Evolutionary conservation across 2,888 invertebrate species (phyloP), one percentile per base, ranked within the genome.

Genomic region (Acleris literana): DNA sequence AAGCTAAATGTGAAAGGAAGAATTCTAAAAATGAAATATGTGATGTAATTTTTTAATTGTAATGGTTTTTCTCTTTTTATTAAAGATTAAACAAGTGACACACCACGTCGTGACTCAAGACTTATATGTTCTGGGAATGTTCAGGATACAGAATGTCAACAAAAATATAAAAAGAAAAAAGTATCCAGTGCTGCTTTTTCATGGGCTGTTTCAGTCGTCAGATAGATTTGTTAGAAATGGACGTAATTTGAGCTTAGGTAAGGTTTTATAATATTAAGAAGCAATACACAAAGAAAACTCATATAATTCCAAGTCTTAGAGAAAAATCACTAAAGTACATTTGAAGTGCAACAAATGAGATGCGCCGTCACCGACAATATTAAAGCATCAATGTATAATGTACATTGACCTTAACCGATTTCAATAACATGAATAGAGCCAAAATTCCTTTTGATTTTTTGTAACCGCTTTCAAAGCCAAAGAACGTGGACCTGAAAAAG

Each of bases 181-280:
- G 5, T 0, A 17, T 9, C 25, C 63, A 0, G 63, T 63, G 7
- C 18, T 63, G n/a, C 18, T 63, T n/a, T 44, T 63, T 4, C 63
- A 63, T 11, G 63, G 63, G n/a, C 11, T 63, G 11, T 52, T 56
- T 51, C 44, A 63, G 5, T 63, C 57, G 25, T 63, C 63, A 6
- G 63, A 63, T n/a, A 52, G 17, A 29, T 63, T 57, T 44, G 25
- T 52, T 18, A 22, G 52, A 20, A 44, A 52, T 46, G 52, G 57
- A 11, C 25, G 39, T 5, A 57, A 52, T 20, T 44, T 52, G 44
- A 52, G 49, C 49, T 49, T 63, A n/a, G 63, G 63, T 63, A 29
- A 51, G 57, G n/a, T 18, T 18, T 54, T 17, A 11, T 6, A 44
- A 48, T 48, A 33, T 6, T 9, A 33, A 33, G 7, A 3, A 7